Evolutionary conservation across 2,113 vertebrate species (phyloP).

Genomic region (Grammomys dolichurus): DNA sequence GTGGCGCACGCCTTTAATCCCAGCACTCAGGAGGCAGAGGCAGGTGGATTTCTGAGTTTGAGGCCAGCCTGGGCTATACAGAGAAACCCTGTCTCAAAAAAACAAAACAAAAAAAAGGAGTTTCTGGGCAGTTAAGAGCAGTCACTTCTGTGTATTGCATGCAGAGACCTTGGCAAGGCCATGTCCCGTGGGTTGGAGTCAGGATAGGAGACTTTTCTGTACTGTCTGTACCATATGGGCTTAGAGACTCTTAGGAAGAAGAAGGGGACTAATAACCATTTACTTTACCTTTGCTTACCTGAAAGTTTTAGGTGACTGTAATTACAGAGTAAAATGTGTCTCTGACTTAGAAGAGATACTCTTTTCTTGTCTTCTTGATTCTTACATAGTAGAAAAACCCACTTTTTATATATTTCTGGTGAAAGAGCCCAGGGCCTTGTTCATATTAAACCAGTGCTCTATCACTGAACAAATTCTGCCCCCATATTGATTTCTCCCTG

Average conservation of each 20-base stretch:
- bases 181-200: fast-evolving
- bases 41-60: no score
- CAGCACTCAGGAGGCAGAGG: no score
- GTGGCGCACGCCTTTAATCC: no score
- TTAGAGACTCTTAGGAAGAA: conserved; percentile 1
- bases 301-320: neutral
- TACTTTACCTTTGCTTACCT: conserved; percentile 21
- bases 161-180: neutral
- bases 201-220: neutral
- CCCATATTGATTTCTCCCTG: conserved; percentile 70
- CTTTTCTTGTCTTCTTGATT: conserved; percentile 31
- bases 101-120: neutral
- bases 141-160: neutral
- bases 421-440: neutral
- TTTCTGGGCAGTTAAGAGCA: neutral
- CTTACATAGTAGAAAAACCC: conserved; percentile 13
- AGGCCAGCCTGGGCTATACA: no score
- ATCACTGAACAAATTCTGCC: neutral
- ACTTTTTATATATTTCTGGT: neutral
- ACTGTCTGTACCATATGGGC: neutral
- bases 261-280: neutral
- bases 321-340: conserved; percentile 54
- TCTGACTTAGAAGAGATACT: conserved; percentile 33
- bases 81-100: no score
- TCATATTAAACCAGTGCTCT: neutral